Evolutionary conservation across 1,140 invertebrate genomes (phyloP), one percentile per base, ranked within the genome.

Genomic region (Drosophila hydei): DNA sequence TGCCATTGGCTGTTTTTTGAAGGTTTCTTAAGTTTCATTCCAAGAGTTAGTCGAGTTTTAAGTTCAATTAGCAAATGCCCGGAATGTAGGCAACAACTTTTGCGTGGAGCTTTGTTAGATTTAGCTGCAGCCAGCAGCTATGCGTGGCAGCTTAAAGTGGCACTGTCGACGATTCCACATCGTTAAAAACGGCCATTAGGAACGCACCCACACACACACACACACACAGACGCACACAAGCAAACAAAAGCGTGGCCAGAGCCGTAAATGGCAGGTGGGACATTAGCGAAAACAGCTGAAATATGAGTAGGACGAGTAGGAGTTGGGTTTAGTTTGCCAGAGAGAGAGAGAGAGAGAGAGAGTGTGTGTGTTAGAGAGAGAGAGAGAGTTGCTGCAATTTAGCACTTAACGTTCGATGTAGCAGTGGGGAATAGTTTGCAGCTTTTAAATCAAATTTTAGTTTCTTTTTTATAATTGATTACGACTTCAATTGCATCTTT

Each of bases 51-150:
- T 12, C 60, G 30, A 70, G 72, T 79, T 85, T 81, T 87, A 75
- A 81, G 67, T 85, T 85, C 74, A 85, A 85, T 85, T 85, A 85
- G 81, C 81, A 75, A 85, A 81, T 75, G 74, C 70, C 74, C 45
- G 65, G 59, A 55, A 51, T 42, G 47, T 59, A 50, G 48, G 54
- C 30, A 38, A 45, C 40, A 61, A 65, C 69, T 72, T 81, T 77
- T 67, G 61, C 30, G 56, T 60, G 16, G 18, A 38, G 61, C 42
- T 59, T 59, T 58, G 65, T 70, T 62, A 33, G 42, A 63, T 54
- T 69, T 64, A 55, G 42, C 60, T 70, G 60, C 36, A 60, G 54
- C 50, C 42, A 8, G 38, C n/a, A 42, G 52, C 68, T 73, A 60
- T 58, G 69, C 77, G 77, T 85, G 79, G 79, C 68, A 71, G 58